Evolutionary conservation across 1,140 invertebrate species (phyloP).

Genomic region (Pissodes strobi): DNA sequence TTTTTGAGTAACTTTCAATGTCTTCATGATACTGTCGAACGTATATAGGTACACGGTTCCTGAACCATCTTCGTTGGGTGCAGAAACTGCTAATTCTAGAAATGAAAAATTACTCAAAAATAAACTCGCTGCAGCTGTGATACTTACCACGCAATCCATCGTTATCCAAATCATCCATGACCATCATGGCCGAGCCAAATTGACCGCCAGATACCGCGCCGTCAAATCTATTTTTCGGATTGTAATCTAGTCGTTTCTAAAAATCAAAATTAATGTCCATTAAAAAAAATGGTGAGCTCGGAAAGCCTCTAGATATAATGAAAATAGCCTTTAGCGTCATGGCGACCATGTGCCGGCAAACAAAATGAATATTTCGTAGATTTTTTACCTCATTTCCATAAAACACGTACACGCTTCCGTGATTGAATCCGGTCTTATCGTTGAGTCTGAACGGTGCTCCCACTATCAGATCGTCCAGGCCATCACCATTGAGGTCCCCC

Average conservation of each 20-base stretch:
- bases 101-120: conserved; percentile 8
- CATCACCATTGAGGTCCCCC: conserved; percentile 67
- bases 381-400: conserved; percentile 49
- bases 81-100: conserved; percentile 59
- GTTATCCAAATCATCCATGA: conserved; percentile 59
- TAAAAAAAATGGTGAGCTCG: too few relatives aligned
- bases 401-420: conserved; percentile 67
- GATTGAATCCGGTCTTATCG: conserved; percentile 54
- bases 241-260: background rate
- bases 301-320: too few relatives aligned
- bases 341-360: too few relatives aligned
- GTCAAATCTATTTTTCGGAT: conserved; percentile 37
- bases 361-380: too few relatives aligned
- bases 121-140: background rate
- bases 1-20: conserved; percentile 55
- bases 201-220: conserved; percentile 53
- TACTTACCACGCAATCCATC: conserved; percentile 56
- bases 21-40: conserved; percentile 58
- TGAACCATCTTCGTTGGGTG: conserved; percentile 58
- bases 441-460: conserved; percentile 66
- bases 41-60: conserved; percentile 61
- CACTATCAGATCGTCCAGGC: conserved; percentile 67
- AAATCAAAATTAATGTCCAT: too few relatives aligned
- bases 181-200: conserved; percentile 58
- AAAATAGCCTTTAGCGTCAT: too few relatives aligned